phyloP scores from a whole-genome alignment of 1,140 invertebrate genomes.

The Drosophila orosa region DNA sequence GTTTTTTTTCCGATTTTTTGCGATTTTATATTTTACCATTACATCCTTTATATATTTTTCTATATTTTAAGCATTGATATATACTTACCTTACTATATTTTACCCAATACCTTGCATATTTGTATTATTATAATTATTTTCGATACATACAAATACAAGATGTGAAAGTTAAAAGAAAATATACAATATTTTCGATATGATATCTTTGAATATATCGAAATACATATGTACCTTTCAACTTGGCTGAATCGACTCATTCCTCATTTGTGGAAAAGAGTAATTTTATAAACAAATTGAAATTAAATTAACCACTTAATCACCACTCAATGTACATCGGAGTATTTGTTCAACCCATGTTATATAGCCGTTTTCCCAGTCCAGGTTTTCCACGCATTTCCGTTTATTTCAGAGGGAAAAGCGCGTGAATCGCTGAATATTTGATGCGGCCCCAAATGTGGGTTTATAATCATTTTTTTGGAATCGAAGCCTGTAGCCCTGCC shows the following conservation, averaged over 20 bases:
- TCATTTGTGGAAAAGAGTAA: background rate
- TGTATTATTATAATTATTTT: too few relatives aligned
- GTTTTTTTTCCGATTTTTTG: too few relatives aligned
- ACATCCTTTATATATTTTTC: too few relatives aligned
- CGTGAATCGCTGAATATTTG: constrained; percentile 25
- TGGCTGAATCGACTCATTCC: too few relatives aligned
- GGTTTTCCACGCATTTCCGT: background rate
- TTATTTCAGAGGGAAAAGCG: background rate
- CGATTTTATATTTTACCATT: too few relatives aligned
- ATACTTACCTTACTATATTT: too few relatives aligned
- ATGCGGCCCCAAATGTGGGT: background rate
- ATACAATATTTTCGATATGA: background rate
- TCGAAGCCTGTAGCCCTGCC: background rate
- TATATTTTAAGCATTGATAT: too few relatives aligned
- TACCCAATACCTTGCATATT: too few relatives aligned
- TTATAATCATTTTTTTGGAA: constrained; percentile 6
- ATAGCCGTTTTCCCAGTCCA: background rate
- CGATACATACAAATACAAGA: too few relatives aligned
- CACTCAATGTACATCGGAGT: background rate
- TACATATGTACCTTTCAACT: too few relatives aligned
- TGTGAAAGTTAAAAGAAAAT: too few relatives aligned
- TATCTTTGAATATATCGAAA: background rate
- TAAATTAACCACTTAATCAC: constrained; percentile 9
- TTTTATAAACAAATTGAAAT: constrained; percentile 6
- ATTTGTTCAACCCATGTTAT: background rate